Percentiles rank a stretch among this genome's conserved stretches.
Conservation (phyloP, 2,888 invertebrate species). For the Dastarcus helophoroides region DNA sequence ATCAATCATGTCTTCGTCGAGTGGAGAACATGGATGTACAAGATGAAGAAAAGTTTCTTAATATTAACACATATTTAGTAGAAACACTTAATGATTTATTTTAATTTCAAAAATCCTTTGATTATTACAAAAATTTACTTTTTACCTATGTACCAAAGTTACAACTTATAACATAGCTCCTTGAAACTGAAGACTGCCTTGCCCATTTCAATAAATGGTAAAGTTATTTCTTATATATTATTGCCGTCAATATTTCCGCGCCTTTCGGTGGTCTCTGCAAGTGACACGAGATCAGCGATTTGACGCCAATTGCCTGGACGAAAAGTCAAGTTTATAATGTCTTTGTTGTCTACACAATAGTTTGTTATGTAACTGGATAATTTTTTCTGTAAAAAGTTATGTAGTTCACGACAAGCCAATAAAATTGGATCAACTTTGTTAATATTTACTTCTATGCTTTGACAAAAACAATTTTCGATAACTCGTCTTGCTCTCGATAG, state of each 20-base stretch:
- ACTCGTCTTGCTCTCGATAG: conserved; percentile 3
- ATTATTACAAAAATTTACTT: too few relatives aligned
- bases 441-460: not conserved
- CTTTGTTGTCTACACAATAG: conserved; percentile 5
- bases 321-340: conserved; percentile 9
- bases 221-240: conserved; percentile 14
- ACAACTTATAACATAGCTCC: too few relatives aligned
- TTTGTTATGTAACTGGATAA: conserved; percentile 9
- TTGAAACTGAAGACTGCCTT: conserved; percentile 13
- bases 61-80: too few relatives aligned
- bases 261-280: conserved; percentile 12
- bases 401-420: conserved; percentile 1
- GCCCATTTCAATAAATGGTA: conserved; percentile 13
- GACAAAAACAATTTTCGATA: not conserved
- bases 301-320: conserved; percentile 15
- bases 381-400: conserved; percentile 9
- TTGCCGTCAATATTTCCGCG: conserved; percentile 16
- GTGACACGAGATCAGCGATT: conserved; percentile 13
- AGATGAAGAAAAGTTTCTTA: too few relatives aligned
- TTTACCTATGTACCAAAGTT: too few relatives aligned
- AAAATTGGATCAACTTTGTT: conserved; percentile 1
- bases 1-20: too few relatives aligned
- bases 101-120: too few relatives aligned
- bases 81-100: too few relatives aligned
- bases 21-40: too few relatives aligned